Evolutionary conservation across 1,140 invertebrate species (phyloP), one percentile per base, ranked within the genome.

Genomic region (Melitaea cinxia): DNA sequence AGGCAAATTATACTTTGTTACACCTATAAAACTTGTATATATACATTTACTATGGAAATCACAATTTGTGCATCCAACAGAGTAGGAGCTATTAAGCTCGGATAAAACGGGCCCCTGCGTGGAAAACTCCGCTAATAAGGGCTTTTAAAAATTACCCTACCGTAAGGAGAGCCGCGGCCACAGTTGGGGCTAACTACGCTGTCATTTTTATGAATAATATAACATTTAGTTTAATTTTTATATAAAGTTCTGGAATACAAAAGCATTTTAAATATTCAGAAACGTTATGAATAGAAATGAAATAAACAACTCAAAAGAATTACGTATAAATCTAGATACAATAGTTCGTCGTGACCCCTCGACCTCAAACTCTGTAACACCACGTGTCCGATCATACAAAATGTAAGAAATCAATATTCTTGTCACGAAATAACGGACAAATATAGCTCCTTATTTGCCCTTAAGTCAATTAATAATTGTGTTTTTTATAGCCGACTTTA

Each of bases 131-230:
- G 14, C 6, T 57, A 24, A 59, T 47, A 59, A 47, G 56, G 24
- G 26, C 23, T 21, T 57, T 65, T 52, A 39, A 65, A 65, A 65
- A 65, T 65, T 57, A 23, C 21, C 50, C 45, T 52, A 0, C 58
- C 33, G 42, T 28, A 26, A 7, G 21, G 33, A 49, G 37, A 50
- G 26, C 28, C 50, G 19, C 28, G 37, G 54, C 21, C 28, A 49
- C 54, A 64, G 61, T 64, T 64, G 42, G 53, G 42, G 10, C 42
- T 19, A 14, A 64, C 39, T 56, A 17, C 39, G 28, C 42, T 56
- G 53, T 49, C 39, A 7, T 58, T 58, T 45, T 14, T 58, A 28
- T 7, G 42, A 28, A 47, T 56, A 39, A 56, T 5, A 17, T 17
- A 17, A 2, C 1, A 47, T 15, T 10, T 19, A 42, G 15, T 47